Base-by-base conservation (phyloP, 2,113 vertebrate species). In the Nicator chloris region DNA sequence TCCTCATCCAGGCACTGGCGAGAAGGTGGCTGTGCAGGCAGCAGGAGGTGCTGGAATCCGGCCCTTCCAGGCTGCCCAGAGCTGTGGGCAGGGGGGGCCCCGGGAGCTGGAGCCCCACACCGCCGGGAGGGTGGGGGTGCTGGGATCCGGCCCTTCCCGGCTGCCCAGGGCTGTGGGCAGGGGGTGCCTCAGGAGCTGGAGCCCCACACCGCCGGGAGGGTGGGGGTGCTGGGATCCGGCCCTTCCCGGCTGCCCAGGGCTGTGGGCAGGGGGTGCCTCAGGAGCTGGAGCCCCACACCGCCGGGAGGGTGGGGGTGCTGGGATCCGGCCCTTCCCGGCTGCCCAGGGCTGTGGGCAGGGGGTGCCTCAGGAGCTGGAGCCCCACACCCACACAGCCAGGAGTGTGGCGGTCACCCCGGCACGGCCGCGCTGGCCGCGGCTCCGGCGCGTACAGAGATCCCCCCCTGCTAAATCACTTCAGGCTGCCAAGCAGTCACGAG, bases 401-500 rank as follows among this genome's bases (percentile, higher is more conserved):
- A 82, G 53, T 18, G n/a, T 18, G 64, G 78, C 14, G 22, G 28
- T 39, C 75, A 77, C 73, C 28, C 4, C 45, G 1, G 69, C 63
- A n/a, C 0, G 14, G 73, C 65, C 10, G 1, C 2, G 4, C 85
- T 92, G 90, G 87, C 66, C 78, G 96, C 40, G 11, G 78, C 93
- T 92, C 95, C n/a, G 15, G 86, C 11, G 21, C 21, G n/a, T 49
- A 88, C 86, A 75, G 82, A 83, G 45, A 56, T 95, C 94, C 94
- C 83, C 86, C 94, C 92, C 49, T 26, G 92, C 92, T 94, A 97
- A 97, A 96, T 91, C 90, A 83, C 92, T 96, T 49, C 71, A 86
- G 59, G 94, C 96, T 96, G 96, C 97, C 97, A 97, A 96, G 93
- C 93, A 89, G 92, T 94, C 96, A 96, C 85, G 88, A 96, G 97